Evolutionary conservation across 1,140 invertebrate genomes (phyloP), one percentile per base, ranked within the genome.

Genomic region (Ptiloglossa arizonensis): DNA sequence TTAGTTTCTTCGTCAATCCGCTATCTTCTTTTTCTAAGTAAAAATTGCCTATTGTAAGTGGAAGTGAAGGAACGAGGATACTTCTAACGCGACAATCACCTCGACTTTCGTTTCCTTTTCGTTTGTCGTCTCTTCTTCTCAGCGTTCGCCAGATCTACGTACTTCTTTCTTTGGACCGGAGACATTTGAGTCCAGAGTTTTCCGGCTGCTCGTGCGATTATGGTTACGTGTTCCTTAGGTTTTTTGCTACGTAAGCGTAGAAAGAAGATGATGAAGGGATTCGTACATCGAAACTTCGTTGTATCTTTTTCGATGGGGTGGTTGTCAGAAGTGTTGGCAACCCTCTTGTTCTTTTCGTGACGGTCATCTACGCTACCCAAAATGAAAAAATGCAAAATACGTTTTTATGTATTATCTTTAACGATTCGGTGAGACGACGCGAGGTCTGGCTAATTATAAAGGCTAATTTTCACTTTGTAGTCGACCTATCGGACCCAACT

Each of bases 191-290:
- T 27, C 92, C 92, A 93, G 8, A 86, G 64, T 81, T 88, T 89
- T 0, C 92, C 91, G 5, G 92, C 92, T 0, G 87, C 62, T 8
- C 86, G 63, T 1, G 92, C 91, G n/a, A 92, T 72, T 15, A 86
- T 87, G 0, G 90, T 88, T 6, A 92, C 89, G 0, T 35, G 86
- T 6, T 88, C 80, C 1, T 80, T 85, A 0, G 91, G 90, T 24
- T 89, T 87, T n/a, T 88, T 89, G 5, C 77, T 88, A 1, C 87
- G 80, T 48, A 92, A 60, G 38, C 86, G 79, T 32, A 92, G 63
- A 22, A 87, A 92, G 63, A 92, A 93, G 6, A 91, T 86, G 19
- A 92, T 70, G 48, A 91, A 92, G 0, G 91, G 91, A 81, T 92
- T 92, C 2, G 90, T 89, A 0, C 86, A 60, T 1, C 85, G 79